These are phyloP conservation scores for Thymallus thymallus DNA, from an alignment of 2,113 vertebrate species.

Conservation along the genomic window DNA sequence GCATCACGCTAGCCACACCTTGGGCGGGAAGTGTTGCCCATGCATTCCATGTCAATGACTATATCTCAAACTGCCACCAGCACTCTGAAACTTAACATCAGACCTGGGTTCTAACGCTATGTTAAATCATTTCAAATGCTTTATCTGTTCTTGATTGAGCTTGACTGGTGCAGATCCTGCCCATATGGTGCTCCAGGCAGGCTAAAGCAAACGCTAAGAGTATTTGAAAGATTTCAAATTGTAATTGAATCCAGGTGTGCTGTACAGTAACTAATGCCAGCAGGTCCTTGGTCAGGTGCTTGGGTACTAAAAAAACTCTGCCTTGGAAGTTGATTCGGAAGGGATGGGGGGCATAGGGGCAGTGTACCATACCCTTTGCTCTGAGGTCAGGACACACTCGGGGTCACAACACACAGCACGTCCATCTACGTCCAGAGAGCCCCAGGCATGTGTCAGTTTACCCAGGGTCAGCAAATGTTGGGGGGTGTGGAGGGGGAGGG, in stretches of 20 bases:
- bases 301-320: too few species aligned
- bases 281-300: too few species aligned
- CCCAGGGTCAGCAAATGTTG: conserved; percentile 68
- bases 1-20: conserved; percentile 5
- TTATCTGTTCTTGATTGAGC: too few species aligned
- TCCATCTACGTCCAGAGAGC: not conserved
- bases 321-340: not conserved
- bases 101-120: too few species aligned
- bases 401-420: conserved; percentile 40
- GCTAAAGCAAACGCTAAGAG: too few species aligned
- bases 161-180: too few species aligned
- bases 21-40: not conserved
- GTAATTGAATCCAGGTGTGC: too few species aligned
- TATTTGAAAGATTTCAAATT: too few species aligned
- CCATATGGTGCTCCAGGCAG: too few species aligned
- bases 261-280: too few species aligned
- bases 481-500: conserved; percentile 34
- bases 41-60: too few species aligned
- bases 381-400: conserved; percentile 32
- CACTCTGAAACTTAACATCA: not conserved
- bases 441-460: conserved; percentile 70
- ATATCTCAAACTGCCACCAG: not conserved
- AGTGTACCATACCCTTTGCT: not conserved
- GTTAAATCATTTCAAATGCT: too few species aligned
- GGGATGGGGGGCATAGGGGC: conserved; percentile 1